Evolutionary conservation across 2,888 invertebrate species (phyloP), one percentile per base, ranked within the genome.

Genomic region (Tolmerus cingulatus): DNA sequence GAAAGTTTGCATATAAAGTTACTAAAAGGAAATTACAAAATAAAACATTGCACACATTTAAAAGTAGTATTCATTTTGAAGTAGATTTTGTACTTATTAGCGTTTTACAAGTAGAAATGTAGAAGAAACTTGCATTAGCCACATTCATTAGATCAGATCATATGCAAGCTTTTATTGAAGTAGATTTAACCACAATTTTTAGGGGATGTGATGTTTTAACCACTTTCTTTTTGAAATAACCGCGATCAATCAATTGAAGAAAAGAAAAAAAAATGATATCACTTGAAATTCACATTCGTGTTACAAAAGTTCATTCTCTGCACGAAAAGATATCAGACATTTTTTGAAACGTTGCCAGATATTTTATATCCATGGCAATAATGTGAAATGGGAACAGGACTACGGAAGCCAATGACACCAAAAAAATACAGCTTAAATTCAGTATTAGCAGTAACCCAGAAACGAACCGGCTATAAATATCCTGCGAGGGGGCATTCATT

Each of bases 351-450:
- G 57, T 57, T 57, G 57, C 57, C 57, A 57, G 57, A 57, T 57
- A 57, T 57, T 57, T 57, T 66, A 27, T 66, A 27, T 66, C 66
- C 23, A 9, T 66, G 66, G 66, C 66, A 66, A 66, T 66, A 66
- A 66, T 23, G 66, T 66, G 66, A 66, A 66, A 66, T 66, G 66
- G 66, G 66, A 66, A 23, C 66, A 66, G 66, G 66, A 66, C 66
- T 27, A 27, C 66, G 78, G n/a, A 78, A 43, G 78, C 46, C 78
- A 78, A 78, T 78, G 78, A 78, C 78, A 78, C 78, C 78, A 43
- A 43, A 37, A 77, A 78, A 40, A 37, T 78, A 78, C 37, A 23
- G 43, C 23, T 78, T 40, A 78, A 66, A 66, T 66, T 66, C 66
- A 23, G 66, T 27, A 66, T 66, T 66, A 66, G 66, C 66, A 66